Evolutionary conservation across 2,113 vertebrate genomes (phyloP).

Genomic region (Rhynchomys soricoides): DNA sequence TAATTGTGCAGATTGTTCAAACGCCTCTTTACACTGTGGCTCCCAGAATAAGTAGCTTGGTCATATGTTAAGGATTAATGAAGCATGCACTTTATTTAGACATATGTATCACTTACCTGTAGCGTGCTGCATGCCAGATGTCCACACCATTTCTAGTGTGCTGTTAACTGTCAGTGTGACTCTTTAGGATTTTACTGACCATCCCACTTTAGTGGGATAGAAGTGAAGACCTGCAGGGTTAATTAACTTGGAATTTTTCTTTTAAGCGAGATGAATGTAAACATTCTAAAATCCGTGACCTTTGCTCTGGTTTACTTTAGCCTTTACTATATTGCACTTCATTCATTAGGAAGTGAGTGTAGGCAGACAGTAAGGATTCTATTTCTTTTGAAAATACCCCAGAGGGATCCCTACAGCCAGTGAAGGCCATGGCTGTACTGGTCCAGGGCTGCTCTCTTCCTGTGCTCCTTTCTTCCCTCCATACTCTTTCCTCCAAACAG

Average conservation of each 20-base stretch:
- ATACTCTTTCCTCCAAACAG: rapidly evolving
- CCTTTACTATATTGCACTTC: background rate
- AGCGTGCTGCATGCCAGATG: background rate
- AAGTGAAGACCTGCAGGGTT: background rate
- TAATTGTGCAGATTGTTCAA: slow-evolving; percentile 14
- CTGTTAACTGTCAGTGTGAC: background rate
- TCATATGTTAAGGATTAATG: background rate
- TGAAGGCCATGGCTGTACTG: background rate
- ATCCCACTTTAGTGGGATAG: background rate
- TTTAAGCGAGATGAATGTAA: background rate
- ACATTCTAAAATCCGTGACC: background rate
- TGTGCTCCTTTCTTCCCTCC: background rate
- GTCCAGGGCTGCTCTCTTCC: background rate
- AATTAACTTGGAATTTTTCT: background rate
- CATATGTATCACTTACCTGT: background rate
- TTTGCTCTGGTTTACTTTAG: background rate
- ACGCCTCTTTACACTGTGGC: background rate
- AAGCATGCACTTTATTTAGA: background rate
- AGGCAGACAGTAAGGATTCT: background rate
- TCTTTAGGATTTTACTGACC: background rate
- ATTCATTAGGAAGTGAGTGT: background rate
- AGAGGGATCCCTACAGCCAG: background rate
- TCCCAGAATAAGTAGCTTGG: background rate
- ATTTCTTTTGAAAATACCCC: background rate
- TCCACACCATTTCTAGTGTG: background rate